Evolutionary conservation across 2,888 invertebrate genomes (phyloP).

Genomic region (Campoplex capitator): DNA sequence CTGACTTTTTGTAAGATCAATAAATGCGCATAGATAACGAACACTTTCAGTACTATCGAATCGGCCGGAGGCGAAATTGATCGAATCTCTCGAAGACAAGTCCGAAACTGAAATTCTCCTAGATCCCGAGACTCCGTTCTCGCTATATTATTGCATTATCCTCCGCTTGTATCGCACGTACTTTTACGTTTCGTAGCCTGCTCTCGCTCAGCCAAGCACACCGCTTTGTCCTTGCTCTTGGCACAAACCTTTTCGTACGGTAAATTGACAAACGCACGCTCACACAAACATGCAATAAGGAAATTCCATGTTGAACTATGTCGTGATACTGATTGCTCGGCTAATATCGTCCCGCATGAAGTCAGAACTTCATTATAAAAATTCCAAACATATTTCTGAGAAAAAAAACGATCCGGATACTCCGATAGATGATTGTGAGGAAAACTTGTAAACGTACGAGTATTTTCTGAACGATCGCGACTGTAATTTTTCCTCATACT

Average conservation of each 20-base stretch:
- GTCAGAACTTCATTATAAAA: neutral
- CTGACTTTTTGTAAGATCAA: neutral
- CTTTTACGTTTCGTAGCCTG: neutral
- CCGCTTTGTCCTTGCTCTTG: slow-evolving; percentile 44
- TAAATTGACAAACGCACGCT: neutral
- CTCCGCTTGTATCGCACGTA: slow-evolving; percentile 5
- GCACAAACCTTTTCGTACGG: slow-evolving; percentile 9
- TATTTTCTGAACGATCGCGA: no score
- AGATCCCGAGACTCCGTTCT: slow-evolving; percentile 15
- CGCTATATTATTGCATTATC: neutral
- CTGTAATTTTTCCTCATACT: no score
- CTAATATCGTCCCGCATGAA: neutral
- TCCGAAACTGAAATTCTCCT: slow-evolving; percentile 23
- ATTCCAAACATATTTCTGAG: neutral
- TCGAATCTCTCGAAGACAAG: slow-evolving; percentile 30
- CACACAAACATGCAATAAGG: slow-evolving; percentile 2
- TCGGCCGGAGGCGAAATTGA: slow-evolving; percentile 20
- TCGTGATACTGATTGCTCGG: slow-evolving; percentile 22
- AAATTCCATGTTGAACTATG: slow-evolving; percentile 40
- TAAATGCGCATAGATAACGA: neutral
- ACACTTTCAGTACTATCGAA: neutral
- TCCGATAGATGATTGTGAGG: neutral
- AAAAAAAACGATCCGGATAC: neutral
- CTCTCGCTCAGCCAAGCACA: slow-evolving; percentile 32
- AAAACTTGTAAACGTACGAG: neutral